phyloP scores from a whole-genome alignment of 2,113 vertebrate species.

The Taurulus bubalis region DNA sequence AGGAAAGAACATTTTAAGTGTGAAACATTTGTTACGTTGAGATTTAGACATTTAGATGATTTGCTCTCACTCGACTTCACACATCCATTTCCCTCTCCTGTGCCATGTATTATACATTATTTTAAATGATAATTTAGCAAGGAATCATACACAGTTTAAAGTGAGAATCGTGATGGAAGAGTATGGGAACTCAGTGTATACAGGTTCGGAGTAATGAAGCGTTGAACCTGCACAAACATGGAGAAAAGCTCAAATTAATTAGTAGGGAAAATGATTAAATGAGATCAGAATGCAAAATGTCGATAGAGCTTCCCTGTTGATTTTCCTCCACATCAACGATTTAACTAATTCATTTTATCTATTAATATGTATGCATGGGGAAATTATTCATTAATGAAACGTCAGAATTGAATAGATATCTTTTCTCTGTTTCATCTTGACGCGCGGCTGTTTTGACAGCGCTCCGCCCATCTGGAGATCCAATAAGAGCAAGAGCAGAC shows the following conservation, averaged over 20 bases:
- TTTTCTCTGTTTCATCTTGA: conserved; percentile 79
- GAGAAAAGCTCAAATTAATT: conserved; percentile 71
- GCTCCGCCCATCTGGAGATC: conserved; percentile 76
- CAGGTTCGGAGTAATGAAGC: conserved; percentile 48
- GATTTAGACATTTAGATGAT: not conserved
- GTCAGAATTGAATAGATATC: conserved; percentile 80
- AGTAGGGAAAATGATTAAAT: conserved; percentile 65
- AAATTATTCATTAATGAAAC: conserved; percentile 84
- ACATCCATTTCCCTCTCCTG: not conserved
- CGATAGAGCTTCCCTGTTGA: conserved; percentile 76
- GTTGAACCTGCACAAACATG: conserved; percentile 52
- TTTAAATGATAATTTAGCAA: conserved; percentile 10
- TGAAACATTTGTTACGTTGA: not conserved
- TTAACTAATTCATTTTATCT: conserved; percentile 84
- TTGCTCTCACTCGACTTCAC: not conserved
- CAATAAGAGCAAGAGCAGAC: conserved; percentile 74
- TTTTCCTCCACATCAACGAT: conserved; percentile 81
- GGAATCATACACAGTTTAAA: not conserved
- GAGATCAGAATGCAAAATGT: conserved; percentile 62
- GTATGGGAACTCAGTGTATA: conserved; percentile 17
- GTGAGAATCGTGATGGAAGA: not conserved
- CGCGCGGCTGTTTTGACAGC: conserved; percentile 80
- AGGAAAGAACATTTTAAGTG: not conserved
- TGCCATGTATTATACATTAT: conserved; percentile 17
- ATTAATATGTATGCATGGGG: conserved; percentile 83